phyloP scores from a whole-genome alignment of 2,797 vertebrate genomes.

The Sparus aurata region DNA sequence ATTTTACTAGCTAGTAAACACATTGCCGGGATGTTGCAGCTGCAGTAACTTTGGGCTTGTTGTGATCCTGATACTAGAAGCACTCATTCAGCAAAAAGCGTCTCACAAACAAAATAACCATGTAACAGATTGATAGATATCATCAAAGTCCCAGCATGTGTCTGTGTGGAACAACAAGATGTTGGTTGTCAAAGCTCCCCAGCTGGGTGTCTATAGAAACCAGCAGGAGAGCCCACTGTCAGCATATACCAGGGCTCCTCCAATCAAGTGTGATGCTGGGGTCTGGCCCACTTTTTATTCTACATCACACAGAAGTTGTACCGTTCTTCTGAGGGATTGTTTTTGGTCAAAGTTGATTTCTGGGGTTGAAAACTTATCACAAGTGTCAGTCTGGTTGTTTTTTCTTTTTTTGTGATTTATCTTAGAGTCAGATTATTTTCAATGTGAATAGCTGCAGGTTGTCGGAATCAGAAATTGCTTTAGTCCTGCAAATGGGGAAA shows the following conservation, averaged over 20 bases:
- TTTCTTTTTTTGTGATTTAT: no score
- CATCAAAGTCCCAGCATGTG: neutral
- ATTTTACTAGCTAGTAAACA: no score
- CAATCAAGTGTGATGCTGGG: slow-evolving; percentile 14
- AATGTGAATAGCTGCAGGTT: no score
- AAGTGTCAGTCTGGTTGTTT: neutral
- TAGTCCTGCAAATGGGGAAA: no score
- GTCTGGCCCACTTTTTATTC: slow-evolving; percentile 15
- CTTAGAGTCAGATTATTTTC: no score
- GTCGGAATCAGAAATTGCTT: no score
- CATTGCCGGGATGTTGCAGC: no score
- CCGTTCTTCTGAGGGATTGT: neutral
- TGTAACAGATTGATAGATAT: no score
- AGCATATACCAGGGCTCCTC: neutral
- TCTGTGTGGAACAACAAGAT: neutral
- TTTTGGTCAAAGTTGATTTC: slow-evolving; percentile 1
- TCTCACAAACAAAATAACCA: no score
- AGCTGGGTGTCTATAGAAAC: neutral
- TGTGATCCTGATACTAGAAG: no score
- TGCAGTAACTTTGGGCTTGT: no score
- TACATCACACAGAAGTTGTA: neutral
- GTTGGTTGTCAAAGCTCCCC: neutral
- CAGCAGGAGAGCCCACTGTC: slow-evolving; percentile 12
- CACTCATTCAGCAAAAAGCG: no score
- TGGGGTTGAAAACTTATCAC: neutral